Conservation (phyloP, 2,888 invertebrate genomes). For the Polyploca ridens region DNA sequence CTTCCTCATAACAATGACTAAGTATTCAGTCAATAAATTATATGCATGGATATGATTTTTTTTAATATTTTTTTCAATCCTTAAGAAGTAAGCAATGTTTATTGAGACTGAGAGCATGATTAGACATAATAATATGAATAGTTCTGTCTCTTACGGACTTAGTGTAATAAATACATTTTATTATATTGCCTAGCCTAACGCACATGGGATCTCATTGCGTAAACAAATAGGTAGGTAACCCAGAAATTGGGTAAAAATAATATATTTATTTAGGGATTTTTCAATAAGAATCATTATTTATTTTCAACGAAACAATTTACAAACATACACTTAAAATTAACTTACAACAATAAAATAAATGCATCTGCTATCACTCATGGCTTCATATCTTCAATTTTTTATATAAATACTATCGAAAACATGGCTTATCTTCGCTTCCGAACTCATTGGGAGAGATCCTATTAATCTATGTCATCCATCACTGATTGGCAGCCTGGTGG, state of each 20-base stretch:
- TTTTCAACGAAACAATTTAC: constrained; percentile 80
- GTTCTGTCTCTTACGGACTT: no score
- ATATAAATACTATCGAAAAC: background rate
- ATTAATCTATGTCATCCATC: constrained; percentile 19
- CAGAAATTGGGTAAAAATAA: background rate
- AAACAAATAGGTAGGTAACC: no score
- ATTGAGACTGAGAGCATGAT: no score
- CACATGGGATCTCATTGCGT: no score
- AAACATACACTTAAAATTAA: constrained; percentile 53
- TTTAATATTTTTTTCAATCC: no score
- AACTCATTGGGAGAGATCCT: background rate
- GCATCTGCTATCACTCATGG: constrained; percentile 59
- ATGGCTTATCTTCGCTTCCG: background rate
- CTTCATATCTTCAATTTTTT: constrained; percentile 14
- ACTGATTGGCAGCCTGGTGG: constrained; percentile 45
- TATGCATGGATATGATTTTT: no score
- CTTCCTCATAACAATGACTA: no score
- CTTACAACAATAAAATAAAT: constrained; percentile 65
- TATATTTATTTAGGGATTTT: constrained; percentile 63
- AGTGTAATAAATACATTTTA: no score
- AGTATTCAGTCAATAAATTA: no score
- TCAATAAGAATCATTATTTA: constrained; percentile 80
- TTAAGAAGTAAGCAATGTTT: no score
- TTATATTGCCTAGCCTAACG: no score
- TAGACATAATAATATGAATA: no score